Conservation (phyloP, 1,140 invertebrate genomes). For the Cardiocondyla obscurior region DNA sequence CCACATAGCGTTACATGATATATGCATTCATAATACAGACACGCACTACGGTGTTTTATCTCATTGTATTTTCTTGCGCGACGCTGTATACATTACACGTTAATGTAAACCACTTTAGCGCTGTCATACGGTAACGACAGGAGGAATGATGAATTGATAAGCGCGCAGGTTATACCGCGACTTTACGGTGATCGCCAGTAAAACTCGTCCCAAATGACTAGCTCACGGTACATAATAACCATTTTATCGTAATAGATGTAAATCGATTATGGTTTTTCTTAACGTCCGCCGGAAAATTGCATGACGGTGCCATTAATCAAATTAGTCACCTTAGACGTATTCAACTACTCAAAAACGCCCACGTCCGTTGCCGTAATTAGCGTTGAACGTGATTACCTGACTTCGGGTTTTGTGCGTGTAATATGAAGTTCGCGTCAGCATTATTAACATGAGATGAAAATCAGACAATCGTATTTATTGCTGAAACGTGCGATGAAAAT, state of each 20-base stretch:
- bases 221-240: constrained; percentile 53
- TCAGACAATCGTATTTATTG: constrained; percentile 3
- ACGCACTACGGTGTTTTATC: constrained; percentile 29
- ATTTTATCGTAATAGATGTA: constrained; percentile 56
- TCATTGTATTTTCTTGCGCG: constrained; percentile 46
- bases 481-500: constrained; percentile 14
- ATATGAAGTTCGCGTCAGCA: not conserved
- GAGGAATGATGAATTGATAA: constrained; percentile 53
- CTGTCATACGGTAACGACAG: constrained; percentile 50
- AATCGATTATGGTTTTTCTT: constrained; percentile 51
- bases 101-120: constrained; percentile 51
- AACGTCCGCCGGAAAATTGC: constrained; percentile 40
- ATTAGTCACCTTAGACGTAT: constrained; percentile 33
- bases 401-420: not conserved
- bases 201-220: constrained; percentile 49
- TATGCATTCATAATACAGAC: constrained; percentile 35
- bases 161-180: constrained; percentile 22
- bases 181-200: constrained; percentile 41
- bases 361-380: constrained; percentile 34
- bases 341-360: constrained; percentile 29
- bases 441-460: constrained; percentile 16
- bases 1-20: constrained; percentile 35
- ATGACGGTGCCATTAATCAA: constrained; percentile 43
- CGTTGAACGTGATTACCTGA: constrained; percentile 4
- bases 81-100: constrained; percentile 52